A percentile compares a stretch with the other conserved stretches of the same genome.
Evolutionary conservation across 2,888 invertebrate species (phyloP).

Genomic region (Clistopyga incitator): DNA sequence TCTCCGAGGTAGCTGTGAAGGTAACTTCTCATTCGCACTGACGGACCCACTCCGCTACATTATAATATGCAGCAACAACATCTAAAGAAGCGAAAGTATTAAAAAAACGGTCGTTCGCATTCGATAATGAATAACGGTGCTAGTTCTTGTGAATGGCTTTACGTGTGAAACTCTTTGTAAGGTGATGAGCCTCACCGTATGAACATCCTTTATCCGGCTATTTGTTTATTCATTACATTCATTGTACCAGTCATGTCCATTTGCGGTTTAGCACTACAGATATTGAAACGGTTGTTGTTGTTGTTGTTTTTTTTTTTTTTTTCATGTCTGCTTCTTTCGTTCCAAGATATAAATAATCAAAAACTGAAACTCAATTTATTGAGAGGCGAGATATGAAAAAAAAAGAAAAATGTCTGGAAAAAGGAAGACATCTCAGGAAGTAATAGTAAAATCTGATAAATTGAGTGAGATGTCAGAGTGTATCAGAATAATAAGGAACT

Average conservation of each 20-base stretch:
- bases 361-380: no score
- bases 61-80: slow-evolving; percentile 18
- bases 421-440: no score
- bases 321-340: not conserved
- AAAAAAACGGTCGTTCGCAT: slow-evolving; percentile 5
- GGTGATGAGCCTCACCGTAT: not conserved
- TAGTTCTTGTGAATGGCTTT: slow-evolving; percentile 12
- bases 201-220: slow-evolving; percentile 17
- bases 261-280: not conserved
- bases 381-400: no score
- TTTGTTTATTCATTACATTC: slow-evolving; percentile 24
- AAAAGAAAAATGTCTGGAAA: no score
- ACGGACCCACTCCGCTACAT: not conserved
- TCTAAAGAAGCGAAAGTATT: slow-evolving; percentile 20
- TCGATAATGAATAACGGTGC: slow-evolving; percentile 47
- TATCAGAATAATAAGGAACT: no score
- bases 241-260: not conserved
- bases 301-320: not conserved
- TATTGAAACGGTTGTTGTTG: not conserved
- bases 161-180: slow-evolving; percentile 16
- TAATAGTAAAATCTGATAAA: no score
- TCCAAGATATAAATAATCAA: no score
- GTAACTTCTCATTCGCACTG: slow-evolving; percentile 18
- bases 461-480: no score
- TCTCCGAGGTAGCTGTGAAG: slow-evolving; percentile 48